These are phyloP conservation scores for Drosophila sechellia DNA, from an alignment of 1,140 invertebrate species.

Conservation along the genomic window DNA sequence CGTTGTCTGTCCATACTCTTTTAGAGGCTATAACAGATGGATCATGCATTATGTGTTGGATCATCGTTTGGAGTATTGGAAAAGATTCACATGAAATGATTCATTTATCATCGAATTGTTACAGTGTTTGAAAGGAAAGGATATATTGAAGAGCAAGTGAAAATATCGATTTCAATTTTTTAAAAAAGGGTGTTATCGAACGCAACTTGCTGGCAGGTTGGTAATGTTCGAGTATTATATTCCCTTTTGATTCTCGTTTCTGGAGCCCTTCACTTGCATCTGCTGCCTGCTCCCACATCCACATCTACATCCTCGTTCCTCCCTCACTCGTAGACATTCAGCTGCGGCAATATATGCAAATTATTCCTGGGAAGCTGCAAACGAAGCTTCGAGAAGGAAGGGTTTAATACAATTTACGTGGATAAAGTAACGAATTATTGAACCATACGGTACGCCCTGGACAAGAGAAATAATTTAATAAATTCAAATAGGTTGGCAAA, in stretches of 20 bases:
- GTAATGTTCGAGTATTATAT: slow-evolving; percentile 32
- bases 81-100: no score
- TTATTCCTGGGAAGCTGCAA: slow-evolving; percentile 37
- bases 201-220: background rate
- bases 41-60: background rate
- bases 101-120: no score
- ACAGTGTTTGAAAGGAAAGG: no score
- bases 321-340: slow-evolving; percentile 19
- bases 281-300: slow-evolving; percentile 28
- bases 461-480: slow-evolving; percentile 29
- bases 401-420: slow-evolving; percentile 35
- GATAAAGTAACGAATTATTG: slow-evolving; percentile 24
- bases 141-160: no score
- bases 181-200: slow-evolving; percentile 16
- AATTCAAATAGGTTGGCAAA: slow-evolving; percentile 9
- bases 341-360: slow-evolving; percentile 46
- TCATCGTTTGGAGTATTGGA: no score
- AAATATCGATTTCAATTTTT: no score
- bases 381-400: background rate
- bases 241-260: slow-evolving; percentile 30
- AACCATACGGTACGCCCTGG: slow-evolving; percentile 21
- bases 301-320: slow-evolving; percentile 1
- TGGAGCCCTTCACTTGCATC: slow-evolving; percentile 27
- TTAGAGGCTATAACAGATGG: background rate
- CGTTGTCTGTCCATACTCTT: slow-evolving; percentile 16